A percentile compares a stretch with the other conserved stretches of the same genome.
Conservation (phyloP, 2,888 invertebrate genomes). For the Campopleginae sp. region DNA sequence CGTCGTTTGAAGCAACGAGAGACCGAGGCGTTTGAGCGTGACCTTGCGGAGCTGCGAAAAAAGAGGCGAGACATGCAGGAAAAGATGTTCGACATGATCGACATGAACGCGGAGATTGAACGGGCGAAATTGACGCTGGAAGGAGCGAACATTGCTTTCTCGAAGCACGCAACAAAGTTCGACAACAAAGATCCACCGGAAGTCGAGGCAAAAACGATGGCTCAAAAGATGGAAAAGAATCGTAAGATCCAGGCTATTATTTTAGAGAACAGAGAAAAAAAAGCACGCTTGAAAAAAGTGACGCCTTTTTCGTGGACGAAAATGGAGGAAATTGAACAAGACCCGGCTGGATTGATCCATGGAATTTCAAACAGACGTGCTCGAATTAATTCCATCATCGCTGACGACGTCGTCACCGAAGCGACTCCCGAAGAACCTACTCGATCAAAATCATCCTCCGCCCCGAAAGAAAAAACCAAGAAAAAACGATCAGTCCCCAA, state of each 20-base stretch:
- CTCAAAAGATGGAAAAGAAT: constrained; percentile 75
- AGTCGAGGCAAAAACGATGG: constrained; percentile 70
- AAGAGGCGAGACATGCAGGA: constrained; percentile 82
- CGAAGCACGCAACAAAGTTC: constrained; percentile 80
- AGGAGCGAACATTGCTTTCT: constrained; percentile 78
- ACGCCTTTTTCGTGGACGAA: constrained; percentile 76
- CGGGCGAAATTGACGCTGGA: constrained; percentile 79
- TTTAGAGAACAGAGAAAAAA: not conserved
- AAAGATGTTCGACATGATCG: constrained; percentile 82
- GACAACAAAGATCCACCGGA: constrained; percentile 75
- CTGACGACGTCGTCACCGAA: constrained; percentile 71
- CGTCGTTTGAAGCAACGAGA: constrained; percentile 80
- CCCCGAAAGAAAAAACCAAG: constrained; percentile 68
- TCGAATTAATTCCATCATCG: constrained; percentile 75
- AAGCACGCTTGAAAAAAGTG: constrained; percentile 68
- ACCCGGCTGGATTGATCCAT: constrained; percentile 61
- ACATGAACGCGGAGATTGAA: constrained; percentile 81
- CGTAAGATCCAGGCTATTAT: constrained; percentile 70
- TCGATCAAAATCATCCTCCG: constrained; percentile 54
- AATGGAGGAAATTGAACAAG: constrained; percentile 71
- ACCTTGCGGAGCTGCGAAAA: constrained; percentile 81
- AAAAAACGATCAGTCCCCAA: constrained; percentile 75
- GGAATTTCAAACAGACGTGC: constrained; percentile 66
- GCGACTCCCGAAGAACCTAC: constrained; percentile 57
- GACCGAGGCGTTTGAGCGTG: constrained; percentile 81